Evolutionary conservation across 2,797 vertebrate genomes (phyloP).

Genomic region (Squalus acanthias): DNA sequence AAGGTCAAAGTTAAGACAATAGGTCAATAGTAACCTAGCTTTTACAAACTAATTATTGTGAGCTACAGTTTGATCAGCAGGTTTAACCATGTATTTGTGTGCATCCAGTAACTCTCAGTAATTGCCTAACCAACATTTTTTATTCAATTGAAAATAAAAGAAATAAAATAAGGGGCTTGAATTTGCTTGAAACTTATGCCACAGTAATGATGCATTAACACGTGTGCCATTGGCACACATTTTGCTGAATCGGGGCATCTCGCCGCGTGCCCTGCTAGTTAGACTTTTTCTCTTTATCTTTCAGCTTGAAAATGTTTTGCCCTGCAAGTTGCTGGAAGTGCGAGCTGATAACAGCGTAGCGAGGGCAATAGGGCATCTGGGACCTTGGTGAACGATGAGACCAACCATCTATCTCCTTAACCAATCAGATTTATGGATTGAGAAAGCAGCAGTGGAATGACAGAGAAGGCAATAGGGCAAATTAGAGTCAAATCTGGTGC

Average conservation of each 20-base stretch:
- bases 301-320: neutral
- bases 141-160: slow-evolving; percentile 10
- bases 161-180: neutral
- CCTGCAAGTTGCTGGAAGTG: neutral
- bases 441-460: neutral
- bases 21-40: neutral
- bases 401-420: neutral
- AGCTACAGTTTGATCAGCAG: neutral
- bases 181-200: neutral
- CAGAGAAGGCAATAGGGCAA: neutral
- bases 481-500: neutral
- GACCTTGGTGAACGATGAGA: neutral
- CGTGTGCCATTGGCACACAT: too few species aligned
- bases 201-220: neutral
- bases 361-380: neutral
- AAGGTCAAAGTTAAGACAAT: slow-evolving; percentile 2
- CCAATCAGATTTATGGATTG: neutral
- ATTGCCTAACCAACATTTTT: neutral
- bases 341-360: neutral
- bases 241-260: neutral
- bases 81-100: neutral
- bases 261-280: neutral
- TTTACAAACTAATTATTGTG: neutral
- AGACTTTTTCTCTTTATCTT: neutral
- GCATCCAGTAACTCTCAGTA: neutral